phyloP scores from a whole-genome alignment of 92 coral and sea anemone species.

The Metridium senile region DNA sequence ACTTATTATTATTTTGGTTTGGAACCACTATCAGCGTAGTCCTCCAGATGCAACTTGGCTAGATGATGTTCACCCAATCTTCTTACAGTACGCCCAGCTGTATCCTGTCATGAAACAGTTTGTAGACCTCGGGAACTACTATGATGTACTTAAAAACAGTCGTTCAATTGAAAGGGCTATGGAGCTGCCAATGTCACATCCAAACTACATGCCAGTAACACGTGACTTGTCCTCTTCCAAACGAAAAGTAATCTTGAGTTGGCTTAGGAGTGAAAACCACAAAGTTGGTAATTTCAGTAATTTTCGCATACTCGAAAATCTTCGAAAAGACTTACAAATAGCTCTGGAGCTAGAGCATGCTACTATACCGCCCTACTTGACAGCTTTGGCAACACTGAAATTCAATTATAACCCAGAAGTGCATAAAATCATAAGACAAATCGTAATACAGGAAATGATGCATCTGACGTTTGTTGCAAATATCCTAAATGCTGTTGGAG shows the following conservation, averaged over 20 bases:
- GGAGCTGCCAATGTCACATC: constrained; percentile 57
- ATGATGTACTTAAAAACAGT: constrained; percentile 65
- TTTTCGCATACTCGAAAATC: constrained; percentile 39
- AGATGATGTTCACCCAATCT: constrained; percentile 65
- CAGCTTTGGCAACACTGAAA: no score
- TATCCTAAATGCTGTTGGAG: constrained; percentile 79
- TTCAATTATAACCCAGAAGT: no score
- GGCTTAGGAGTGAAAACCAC: constrained; percentile 48
- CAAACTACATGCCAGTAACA: constrained; percentile 83
- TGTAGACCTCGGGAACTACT: constrained; percentile 73
- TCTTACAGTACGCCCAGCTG: constrained; percentile 73
- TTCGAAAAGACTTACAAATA: constrained; percentile 56
- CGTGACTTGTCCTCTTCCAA: constrained; percentile 70
- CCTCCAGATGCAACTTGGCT: constrained; percentile 63
- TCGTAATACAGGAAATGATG: constrained; percentile 80
- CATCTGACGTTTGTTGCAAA: constrained; percentile 76
- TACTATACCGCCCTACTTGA: constrained; percentile 74
- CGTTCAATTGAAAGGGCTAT: no score
- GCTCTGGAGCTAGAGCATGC: constrained; percentile 75
- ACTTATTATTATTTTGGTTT: constrained; percentile 43
- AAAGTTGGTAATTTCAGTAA: constrained; percentile 37
- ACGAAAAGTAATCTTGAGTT: constrained; percentile 51
- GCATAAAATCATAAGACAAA: no score
- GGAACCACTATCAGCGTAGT: constrained; percentile 20
- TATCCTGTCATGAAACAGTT: constrained; percentile 76